Base-by-base conservation (phyloP, 2,888 invertebrate species). In the Polylopha cassiicola region DNA sequence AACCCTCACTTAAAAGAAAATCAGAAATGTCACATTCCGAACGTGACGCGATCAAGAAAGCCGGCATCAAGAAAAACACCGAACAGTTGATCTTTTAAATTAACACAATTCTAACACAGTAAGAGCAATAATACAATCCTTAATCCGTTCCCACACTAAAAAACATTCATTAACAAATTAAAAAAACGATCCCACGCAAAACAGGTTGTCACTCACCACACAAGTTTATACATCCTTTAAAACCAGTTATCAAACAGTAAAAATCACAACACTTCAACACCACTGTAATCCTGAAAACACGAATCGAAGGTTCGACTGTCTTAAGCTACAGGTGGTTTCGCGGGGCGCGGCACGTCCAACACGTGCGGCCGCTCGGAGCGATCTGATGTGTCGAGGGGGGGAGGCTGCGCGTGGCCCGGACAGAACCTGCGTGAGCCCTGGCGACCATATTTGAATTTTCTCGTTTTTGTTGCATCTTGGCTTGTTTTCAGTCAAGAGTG, bases 221-320 rank as follows among this genome's bases (percentile, higher is more conserved):
- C 57, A 59, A 61, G 70, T 61, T 54, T 59, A 58, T 48, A 56
- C 68, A 62, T 70, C 67, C 69, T 66, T 62, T 41, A 24, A 31
- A 48, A 65, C 66, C 62, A 60, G 66, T 66, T 52, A 29, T 16
- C 31, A 46, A 32, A 50, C 71, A 72, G 71, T 74, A 67, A 74
- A 66, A 68, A 72, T 48, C 59, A 62, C 56, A 52, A 49, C 48
- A 69, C 65, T 59, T 56, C 53, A 48, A 39, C 15, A 44, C 39
- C 73, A 73, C 74, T 73, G 74, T 65, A 69, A 73, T 73, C 73
- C 63, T 50, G 55, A 53, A 58, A 60, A 56, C 60, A 61, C 50
- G 48, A 48, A 50, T 47, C 34, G 46, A 42, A 47, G 39, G 23
- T 43, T 43, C 39, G 51, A 53, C 53, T 46, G 46, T 48, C 10